A percentile compares a stretch with the other conserved stretches of the same genome.
Conservation (phyloP, 2,113 vertebrate species). For the Cricetomys ansorgei region DNA sequence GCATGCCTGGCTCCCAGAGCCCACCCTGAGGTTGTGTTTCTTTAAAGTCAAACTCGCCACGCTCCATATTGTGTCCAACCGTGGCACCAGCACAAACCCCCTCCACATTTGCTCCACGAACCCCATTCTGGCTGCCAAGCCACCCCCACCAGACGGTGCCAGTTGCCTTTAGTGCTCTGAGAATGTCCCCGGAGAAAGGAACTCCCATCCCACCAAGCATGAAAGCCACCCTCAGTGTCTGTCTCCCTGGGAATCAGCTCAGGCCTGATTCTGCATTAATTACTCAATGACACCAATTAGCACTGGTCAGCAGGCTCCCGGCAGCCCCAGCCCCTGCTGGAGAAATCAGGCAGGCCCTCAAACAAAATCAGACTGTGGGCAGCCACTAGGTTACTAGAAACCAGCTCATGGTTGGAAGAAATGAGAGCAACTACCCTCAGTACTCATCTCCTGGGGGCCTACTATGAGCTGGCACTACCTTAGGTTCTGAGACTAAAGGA, state of each 20-base stretch:
- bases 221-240: constrained; percentile 52
- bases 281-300: constrained; percentile 77
- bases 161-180: not conserved
- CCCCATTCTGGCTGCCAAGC: constrained; percentile 60
- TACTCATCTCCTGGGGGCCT: not conserved
- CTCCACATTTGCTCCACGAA: constrained; percentile 47
- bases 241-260: constrained; percentile 57
- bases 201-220: constrained; percentile 66
- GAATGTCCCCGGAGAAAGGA: constrained; percentile 57
- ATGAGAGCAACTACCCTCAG: not conserved
- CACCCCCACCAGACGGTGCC: constrained; percentile 49
- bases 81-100: constrained; percentile 50
- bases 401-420: not conserved
- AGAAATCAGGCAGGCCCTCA: constrained; percentile 63
- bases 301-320: constrained; percentile 65
- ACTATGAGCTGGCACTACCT: not conserved
- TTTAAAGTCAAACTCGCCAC: constrained; percentile 64
- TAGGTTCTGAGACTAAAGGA: not conserved
- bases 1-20: constrained; percentile 44
- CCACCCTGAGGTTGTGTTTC: constrained; percentile 42
- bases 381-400: not conserved
- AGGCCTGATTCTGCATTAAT: constrained; percentile 74
- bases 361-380: constrained; percentile 41
- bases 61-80: constrained; percentile 54
- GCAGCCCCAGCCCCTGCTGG: not conserved